These are phyloP conservation scores for Drosophila trichaetosa DNA, from an alignment of 2,888 invertebrate genomes.

Conservation along the genomic window DNA sequence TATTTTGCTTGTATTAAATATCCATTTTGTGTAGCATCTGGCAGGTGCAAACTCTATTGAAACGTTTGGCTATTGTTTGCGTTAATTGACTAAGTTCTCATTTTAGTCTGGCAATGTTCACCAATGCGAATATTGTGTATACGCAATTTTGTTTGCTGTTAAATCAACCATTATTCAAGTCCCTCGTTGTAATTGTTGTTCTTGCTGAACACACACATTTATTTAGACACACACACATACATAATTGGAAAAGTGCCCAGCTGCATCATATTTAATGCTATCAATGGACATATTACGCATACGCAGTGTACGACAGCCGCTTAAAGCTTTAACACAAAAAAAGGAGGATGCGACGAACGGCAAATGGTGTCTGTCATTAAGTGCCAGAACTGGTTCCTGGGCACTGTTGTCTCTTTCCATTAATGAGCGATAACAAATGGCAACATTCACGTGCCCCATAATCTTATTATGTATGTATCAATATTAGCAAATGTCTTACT, in stretches of 20 bases:
- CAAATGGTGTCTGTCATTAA: conserved; percentile 59
- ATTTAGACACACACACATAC: neutral
- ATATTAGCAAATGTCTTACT: conserved; percentile 60
- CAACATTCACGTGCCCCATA: conserved; percentile 71
- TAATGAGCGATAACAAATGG: conserved; percentile 74
- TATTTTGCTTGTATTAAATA: conserved; percentile 16
- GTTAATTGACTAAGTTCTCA: conserved; percentile 41
- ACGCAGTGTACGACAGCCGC: conserved; percentile 44
- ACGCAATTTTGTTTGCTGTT: conserved; percentile 14
- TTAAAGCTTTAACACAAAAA: conserved; percentile 34
- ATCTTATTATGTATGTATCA: conserved; percentile 74
- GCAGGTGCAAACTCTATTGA: conserved; percentile 38
- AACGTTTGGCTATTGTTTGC: conserved; percentile 16
- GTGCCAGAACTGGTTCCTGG: conserved; percentile 27
- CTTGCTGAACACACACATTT: too few relatives aligned
- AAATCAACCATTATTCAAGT: conserved; percentile 25
- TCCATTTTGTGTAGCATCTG: conserved; percentile 3
- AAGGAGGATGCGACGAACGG: neutral
- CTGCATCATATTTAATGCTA: conserved; percentile 47
- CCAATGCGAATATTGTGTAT: conserved; percentile 15
- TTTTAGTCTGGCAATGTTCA: conserved; percentile 20
- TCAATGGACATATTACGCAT: conserved; percentile 52
- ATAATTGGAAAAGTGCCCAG: conserved; percentile 23
- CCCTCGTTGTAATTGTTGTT: conserved; percentile 9
- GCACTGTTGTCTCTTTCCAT: conserved; percentile 5